Percentiles rank a stretch among this genome's conserved stretches.
Evolutionary conservation across 2,797 vertebrate genomes (phyloP).

Genomic region (Brachyrhaphis roseni): DNA sequence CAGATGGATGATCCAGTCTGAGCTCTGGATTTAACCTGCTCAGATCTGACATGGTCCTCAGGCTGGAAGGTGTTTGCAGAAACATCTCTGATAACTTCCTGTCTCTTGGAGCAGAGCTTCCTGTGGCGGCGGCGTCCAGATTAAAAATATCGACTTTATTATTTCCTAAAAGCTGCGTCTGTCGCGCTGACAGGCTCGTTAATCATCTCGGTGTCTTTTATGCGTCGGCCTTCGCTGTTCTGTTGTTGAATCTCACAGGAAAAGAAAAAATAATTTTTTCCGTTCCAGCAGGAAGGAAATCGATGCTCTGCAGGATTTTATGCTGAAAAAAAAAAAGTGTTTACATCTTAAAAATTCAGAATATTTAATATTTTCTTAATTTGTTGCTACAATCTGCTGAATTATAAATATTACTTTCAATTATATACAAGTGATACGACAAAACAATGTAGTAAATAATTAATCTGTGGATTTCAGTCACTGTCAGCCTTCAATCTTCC

Average conservation of each 20-base stretch:
- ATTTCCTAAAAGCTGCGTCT: neutral
- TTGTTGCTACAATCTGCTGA: neutral
- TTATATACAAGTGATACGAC: neutral
- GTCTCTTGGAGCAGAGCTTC: neutral
- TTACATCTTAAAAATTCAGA: neutral
- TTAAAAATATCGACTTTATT: slow-evolving; percentile 24
- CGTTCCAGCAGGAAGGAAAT: neutral
- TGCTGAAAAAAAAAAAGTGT: neutral
- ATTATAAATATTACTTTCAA: neutral
- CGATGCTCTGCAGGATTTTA: neutral
- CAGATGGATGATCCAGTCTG: neutral
- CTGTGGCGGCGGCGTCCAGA: neutral
- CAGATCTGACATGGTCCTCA: neutral
- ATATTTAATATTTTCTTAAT: neutral
- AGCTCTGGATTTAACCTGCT: neutral
- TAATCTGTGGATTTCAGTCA: neutral
- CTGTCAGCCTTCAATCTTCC: neutral
- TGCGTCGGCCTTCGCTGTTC: neutral
- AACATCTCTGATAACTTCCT: slow-evolving; percentile 9
- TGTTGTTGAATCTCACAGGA: neutral
- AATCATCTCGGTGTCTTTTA: neutral
- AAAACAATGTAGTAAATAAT: neutral
- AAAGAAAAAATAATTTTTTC: neutral
- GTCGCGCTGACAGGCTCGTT: neutral
- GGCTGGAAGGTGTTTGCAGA: too few species aligned